phyloP scores from a whole-genome alignment of 1,140 invertebrate species.

The Trypoxylus dichotomus region DNA sequence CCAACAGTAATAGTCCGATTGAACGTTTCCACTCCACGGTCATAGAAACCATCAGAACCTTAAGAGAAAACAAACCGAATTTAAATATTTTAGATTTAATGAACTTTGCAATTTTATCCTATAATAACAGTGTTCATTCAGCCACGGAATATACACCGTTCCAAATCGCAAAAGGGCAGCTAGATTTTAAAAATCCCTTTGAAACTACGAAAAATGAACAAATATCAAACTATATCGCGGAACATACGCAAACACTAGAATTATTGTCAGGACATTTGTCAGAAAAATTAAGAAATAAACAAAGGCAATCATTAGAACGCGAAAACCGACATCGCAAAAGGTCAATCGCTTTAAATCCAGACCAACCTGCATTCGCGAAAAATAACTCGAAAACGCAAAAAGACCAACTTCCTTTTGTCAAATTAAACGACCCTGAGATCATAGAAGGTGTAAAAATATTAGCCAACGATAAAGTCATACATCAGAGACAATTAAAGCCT shows the following conservation, averaged over 20 bases:
- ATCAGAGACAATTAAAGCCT: background rate
- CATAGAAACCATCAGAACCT: conserved; percentile 32
- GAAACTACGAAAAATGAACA: background rate
- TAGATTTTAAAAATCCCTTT: conserved; percentile 13
- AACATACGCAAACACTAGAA: background rate
- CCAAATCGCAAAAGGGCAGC: conserved; percentile 15
- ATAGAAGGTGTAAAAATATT: background rate
- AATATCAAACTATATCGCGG: background rate
- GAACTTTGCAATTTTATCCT: conserved; percentile 33
- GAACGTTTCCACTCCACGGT: conserved; percentile 37
- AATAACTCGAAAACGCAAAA: background rate
- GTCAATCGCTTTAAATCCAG: background rate
- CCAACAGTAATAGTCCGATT: conserved; percentile 35
- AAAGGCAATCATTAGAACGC: background rate
- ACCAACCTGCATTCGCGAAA: background rate
- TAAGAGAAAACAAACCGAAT: conserved; percentile 33
- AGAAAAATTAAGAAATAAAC: background rate
- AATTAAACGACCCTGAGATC: background rate
- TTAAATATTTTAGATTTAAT: conserved; percentile 29
- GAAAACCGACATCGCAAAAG: background rate
- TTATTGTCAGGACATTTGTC: background rate
- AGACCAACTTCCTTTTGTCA: background rate
- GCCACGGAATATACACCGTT: conserved; percentile 22
- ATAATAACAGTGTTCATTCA: conserved; percentile 36
- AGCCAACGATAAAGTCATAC: background rate